Percentiles rank a stretch among this genome's conserved stretches.
These are phyloP conservation scores for Ormyrus thymus DNA, from an alignment of 2,888 invertebrate genomes.

Conservation along the genomic window DNA sequence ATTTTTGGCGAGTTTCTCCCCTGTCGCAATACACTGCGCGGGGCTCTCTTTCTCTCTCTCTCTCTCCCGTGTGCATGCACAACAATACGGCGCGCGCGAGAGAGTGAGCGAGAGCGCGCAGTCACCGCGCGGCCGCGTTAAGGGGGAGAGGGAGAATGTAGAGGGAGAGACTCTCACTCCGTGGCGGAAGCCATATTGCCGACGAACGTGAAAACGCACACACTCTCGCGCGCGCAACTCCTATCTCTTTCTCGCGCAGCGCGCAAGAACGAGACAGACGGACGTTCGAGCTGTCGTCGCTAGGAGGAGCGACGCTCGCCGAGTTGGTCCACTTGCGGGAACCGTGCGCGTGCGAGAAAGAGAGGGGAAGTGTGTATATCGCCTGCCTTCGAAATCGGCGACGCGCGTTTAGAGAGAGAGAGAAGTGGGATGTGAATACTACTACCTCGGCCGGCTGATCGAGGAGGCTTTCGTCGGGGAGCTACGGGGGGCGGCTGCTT, in stretches of 20 bases:
- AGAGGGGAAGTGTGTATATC: too few relatives aligned
- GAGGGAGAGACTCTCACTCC: conserved; percentile 66
- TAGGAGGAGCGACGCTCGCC: conserved; percentile 48
- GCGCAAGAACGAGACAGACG: conserved; percentile 37
- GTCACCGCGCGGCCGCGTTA: not conserved
- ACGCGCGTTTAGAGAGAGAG: too few relatives aligned
- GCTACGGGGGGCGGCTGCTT: too few relatives aligned
- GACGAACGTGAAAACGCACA: conserved; percentile 64
- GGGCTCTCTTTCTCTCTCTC: not conserved
- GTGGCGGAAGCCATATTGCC: conserved; percentile 74
- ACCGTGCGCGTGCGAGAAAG: not conserved
- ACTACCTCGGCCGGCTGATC: too few relatives aligned
- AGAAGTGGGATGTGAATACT: too few relatives aligned
- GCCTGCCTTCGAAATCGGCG: too few relatives aligned
- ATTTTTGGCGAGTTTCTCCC: not conserved
- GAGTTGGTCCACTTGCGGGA: not conserved
- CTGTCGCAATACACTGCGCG: not conserved
- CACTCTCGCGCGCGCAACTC: conserved; percentile 28
- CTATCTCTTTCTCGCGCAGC: conserved; percentile 30
- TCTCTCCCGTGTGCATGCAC: conserved; percentile 14
- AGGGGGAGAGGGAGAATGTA: not conserved
- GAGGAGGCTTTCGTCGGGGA: too few relatives aligned
- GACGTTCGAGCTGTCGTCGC: conserved; percentile 20
- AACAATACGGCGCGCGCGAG: too few relatives aligned
- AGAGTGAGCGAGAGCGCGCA: not conserved